A percentile compares a stretch with the other conserved stretches of the same genome.
Conservation (phyloP, 2,888 invertebrate genomes). For the Cheilosia variabilis region DNA sequence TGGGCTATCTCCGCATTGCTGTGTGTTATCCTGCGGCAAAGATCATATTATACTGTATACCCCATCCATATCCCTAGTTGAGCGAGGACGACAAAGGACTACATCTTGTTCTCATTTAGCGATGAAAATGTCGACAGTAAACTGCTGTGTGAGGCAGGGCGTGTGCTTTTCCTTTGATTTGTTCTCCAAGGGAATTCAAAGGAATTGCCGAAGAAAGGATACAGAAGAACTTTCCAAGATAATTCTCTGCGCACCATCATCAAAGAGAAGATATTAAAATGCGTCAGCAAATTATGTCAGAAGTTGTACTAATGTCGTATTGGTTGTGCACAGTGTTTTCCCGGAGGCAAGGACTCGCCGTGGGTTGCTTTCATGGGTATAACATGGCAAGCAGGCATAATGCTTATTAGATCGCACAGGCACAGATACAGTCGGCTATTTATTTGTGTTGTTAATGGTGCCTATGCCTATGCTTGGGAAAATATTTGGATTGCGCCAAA, state of each 20-base stretch:
- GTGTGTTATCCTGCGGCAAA: constrained; percentile 19
- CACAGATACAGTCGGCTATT: constrained; percentile 23
- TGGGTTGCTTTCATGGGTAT: constrained; percentile 8
- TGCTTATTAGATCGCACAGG: constrained; percentile 26
- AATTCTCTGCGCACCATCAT: constrained; percentile 30
- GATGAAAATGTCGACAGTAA: constrained; percentile 39
- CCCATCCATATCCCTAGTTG: constrained; percentile 2
- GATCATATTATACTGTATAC: not conserved
- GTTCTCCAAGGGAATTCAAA: constrained; percentile 25
- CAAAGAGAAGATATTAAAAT: constrained; percentile 42
- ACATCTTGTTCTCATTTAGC: constrained; percentile 17
- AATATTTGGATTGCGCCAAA: constrained; percentile 36
- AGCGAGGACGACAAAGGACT: constrained; percentile 7
- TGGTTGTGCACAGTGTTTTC: not conserved
- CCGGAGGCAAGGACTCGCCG: constrained; percentile 3
- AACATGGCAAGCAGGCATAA: not conserved
- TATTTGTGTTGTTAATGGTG: not conserved
- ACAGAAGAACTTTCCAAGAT: not conserved
- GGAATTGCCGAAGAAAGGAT: constrained; percentile 26
- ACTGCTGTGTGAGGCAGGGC: constrained; percentile 3
- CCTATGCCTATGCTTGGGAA: not conserved
- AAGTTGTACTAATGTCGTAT: constrained; percentile 3
- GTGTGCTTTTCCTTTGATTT: constrained; percentile 40
- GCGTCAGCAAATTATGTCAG: constrained; percentile 44
- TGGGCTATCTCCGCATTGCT: constrained; percentile 12